Evolutionary conservation across 2,797 vertebrate genomes (phyloP).

Genomic region (Scleropages formosus): DNA sequence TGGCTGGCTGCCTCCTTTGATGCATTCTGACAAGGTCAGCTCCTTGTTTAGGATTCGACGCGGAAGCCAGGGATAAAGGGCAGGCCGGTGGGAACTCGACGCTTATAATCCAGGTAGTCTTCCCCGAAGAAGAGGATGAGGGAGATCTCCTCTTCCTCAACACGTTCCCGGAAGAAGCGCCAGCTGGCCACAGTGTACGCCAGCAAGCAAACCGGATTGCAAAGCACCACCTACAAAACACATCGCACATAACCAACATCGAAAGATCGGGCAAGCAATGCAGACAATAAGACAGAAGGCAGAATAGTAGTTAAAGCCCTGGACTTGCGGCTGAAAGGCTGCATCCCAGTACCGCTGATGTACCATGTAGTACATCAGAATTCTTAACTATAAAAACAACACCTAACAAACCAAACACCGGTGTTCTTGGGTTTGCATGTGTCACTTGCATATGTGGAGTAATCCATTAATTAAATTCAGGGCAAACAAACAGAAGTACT

Average conservation of each 20-base stretch:
- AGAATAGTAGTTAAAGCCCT: not conserved
- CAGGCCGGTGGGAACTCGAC: constrained; percentile 83
- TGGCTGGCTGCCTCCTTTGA: constrained; percentile 42
- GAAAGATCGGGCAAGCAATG: not conserved
- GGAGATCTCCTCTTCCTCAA: constrained; percentile 91
- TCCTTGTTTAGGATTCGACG: constrained; percentile 66
- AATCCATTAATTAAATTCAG: too few species aligned
- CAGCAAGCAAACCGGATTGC: constrained; percentile 88
- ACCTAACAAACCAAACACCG: not conserved
- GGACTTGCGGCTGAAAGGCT: not conserved
- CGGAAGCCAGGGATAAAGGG: constrained; percentile 93
- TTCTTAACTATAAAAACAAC: not conserved
- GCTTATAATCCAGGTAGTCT: constrained; percentile 91
- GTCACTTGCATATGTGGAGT: too few species aligned
- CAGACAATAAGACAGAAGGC: not conserved
- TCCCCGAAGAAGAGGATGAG: constrained; percentile 95
- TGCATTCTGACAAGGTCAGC: constrained; percentile 43
- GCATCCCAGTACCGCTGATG: not conserved
- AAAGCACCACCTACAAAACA: constrained; percentile 80
- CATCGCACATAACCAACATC: not conserved
- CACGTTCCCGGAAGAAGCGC: constrained; percentile 93
- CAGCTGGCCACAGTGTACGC: constrained; percentile 89
- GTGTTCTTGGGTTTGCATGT: too few species aligned
- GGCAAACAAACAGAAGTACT: not conserved
- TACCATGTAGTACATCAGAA: too few species aligned